Evolutionary conservation across 2,888 invertebrate genomes (phyloP).

Genomic region (Atethmia centrago): DNA sequence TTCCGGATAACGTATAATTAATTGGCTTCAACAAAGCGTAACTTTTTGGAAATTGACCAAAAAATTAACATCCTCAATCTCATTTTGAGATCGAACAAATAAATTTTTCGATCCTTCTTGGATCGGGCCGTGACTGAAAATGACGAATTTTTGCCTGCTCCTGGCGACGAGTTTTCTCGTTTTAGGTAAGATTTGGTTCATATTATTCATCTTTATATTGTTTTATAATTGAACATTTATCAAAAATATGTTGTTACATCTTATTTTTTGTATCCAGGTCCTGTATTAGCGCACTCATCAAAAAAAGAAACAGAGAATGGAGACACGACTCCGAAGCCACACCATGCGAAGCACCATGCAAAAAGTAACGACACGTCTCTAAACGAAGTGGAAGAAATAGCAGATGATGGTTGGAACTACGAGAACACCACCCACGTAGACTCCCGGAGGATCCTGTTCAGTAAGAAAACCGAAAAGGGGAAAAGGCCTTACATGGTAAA

Average conservation of each 20-base stretch:
- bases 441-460: constrained; percentile 83
- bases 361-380: constrained; percentile 49
- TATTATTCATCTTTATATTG: background rate
- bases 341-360: constrained; percentile 53
- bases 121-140: constrained; percentile 68
- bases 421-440: constrained; percentile 82
- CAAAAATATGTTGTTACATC: background rate
- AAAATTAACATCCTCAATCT: constrained; percentile 66
- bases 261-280: constrained; percentile 53
- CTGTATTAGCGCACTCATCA: constrained; percentile 58
- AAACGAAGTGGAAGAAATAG: constrained; percentile 72
- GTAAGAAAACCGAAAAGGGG: constrained; percentile 77
- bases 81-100: constrained; percentile 59
- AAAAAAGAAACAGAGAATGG: constrained; percentile 45
- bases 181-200: constrained; percentile 70
- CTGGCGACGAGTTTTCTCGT: constrained; percentile 65
- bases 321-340: constrained; percentile 33
- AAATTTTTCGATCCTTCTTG: constrained; percentile 72
- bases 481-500: constrained; percentile 86
- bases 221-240: background rate
- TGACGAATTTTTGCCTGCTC: constrained; percentile 70
- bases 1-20: constrained; percentile 68
- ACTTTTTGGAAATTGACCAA: constrained; percentile 70
- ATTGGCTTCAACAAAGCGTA: constrained; percentile 70
- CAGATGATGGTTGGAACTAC: constrained; percentile 83